Evolutionary conservation across 2,797 vertebrate genomes (phyloP), one percentile per base, ranked within the genome.

Genomic region (Sebastes dallii): DNA sequence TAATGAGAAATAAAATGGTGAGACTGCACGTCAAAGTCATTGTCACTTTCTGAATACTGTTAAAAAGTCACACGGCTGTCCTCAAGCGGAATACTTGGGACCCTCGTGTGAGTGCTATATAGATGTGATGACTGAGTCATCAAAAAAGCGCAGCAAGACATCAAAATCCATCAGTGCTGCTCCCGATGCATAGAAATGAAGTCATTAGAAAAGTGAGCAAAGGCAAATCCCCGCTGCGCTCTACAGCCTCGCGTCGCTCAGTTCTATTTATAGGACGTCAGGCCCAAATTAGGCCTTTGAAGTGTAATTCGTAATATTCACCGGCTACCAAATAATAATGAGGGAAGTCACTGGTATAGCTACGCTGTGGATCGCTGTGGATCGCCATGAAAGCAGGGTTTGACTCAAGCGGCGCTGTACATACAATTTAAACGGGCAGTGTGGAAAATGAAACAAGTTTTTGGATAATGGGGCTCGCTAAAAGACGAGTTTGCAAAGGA

Each of bases 251-350:
- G 54, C 76, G 71, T 75, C 36, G 39, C 69, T 79, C 42, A 14
- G 22, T 42, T 77, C 88, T 93, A 91, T 93, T 91, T 90, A 89
- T 92, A 92, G 82, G 39, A 80, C 9, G 55, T 76, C 75, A 56
- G 72, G 56, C 65, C 62, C 25, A 84, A 91, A 91, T 88, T 84
- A 90, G 77, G 72, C 58, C 77, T 91, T 85, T 88, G 79, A 91
- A 88, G 84, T 77, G 34, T 59, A 73, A 92, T 78, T 88, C 25
- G 2, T 71, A 81, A 82, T 76, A 72, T 76, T 84, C 74, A 76
- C 25, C 16, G 67, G 16, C 60, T 61, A 71, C 39, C 58, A 82
- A 85, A 86, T 88, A 83, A 86, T 76, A 83, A 86, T 67, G 66
- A 90, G 56, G 66, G 6, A 32, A 74, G 84, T 85, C 66, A 69